These are phyloP conservation scores for Trachelus troglodyta DNA, from an alignment of 2,888 invertebrate species.

Conservation along the genomic window DNA sequence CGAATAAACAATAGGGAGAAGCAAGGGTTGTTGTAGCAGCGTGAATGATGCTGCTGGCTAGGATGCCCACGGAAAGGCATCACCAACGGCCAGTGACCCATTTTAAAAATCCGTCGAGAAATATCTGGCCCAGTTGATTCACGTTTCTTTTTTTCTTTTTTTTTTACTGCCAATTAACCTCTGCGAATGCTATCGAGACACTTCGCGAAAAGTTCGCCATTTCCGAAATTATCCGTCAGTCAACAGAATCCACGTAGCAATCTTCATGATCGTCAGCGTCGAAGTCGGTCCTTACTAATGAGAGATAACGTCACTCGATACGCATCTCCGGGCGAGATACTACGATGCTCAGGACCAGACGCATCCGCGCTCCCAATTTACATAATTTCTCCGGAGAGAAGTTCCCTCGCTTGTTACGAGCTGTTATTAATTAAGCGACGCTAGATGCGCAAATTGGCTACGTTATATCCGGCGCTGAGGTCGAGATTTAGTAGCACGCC, in stretches of 20 bases:
- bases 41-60: neutral
- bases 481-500: neutral
- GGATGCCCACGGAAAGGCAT: neutral
- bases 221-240: neutral
- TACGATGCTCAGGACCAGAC: constrained; percentile 8
- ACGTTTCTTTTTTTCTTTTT: neutral
- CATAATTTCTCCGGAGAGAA: constrained; percentile 22
- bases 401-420: constrained; percentile 23
- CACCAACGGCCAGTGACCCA: neutral
- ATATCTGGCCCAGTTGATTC: neutral
- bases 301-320: constrained; percentile 27
- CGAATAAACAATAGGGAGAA: constrained; percentile 38
- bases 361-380: constrained; percentile 23
- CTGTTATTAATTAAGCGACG: constrained; percentile 2
- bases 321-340: neutral
- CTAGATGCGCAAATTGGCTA: neutral
- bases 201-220: neutral
- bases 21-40: neutral
- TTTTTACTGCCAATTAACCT: neutral
- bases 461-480: neutral
- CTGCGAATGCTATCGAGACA: neutral
- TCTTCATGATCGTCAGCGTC: neutral
- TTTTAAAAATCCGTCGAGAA: neutral
- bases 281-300: constrained; percentile 12
- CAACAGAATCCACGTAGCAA: neutral